These are phyloP conservation scores for Ceratothoa steindachneri DNA, from an alignment of 2,888 invertebrate species.

Conservation along the genomic window DNA sequence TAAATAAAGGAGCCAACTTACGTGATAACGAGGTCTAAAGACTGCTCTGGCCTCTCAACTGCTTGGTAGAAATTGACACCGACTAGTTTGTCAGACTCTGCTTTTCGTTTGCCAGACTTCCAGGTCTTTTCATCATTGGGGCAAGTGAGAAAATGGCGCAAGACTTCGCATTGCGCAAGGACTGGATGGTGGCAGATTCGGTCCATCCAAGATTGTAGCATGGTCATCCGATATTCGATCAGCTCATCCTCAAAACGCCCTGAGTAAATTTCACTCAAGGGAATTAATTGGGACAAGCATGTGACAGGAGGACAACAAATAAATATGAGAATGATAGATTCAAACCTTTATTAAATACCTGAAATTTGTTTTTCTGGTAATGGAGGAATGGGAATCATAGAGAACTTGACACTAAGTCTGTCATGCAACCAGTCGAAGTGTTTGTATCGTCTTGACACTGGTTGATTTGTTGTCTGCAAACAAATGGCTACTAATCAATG, in stretches of 20 bases:
- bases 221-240: slow-evolving; percentile 87
- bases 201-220: slow-evolving; percentile 92
- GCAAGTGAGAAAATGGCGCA: slow-evolving; percentile 94
- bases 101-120: slow-evolving; percentile 92
- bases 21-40: slow-evolving; percentile 59
- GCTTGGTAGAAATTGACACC: slow-evolving; percentile 88
- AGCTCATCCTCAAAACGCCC: slow-evolving; percentile 96
- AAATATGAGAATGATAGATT: too few species aligned
- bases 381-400: slow-evolving; percentile 90
- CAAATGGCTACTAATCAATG: too few species aligned
- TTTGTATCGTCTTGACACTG: slow-evolving; percentile 82
- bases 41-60: slow-evolving; percentile 76
- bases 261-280: too few species aligned
- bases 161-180: slow-evolving; percentile 82
- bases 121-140: slow-evolving; percentile 89
- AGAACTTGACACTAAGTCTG: slow-evolving; percentile 86
- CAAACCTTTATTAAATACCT: slow-evolving; percentile 52
- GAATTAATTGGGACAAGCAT: too few species aligned
- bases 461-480: slow-evolving; percentile 15
- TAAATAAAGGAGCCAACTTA: slow-evolving; percentile 52
- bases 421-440: slow-evolving; percentile 99
- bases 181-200: slow-evolving; percentile 96
- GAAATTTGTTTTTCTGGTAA: slow-evolving; percentile 97
- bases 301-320: too few species aligned
- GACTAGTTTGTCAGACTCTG: slow-evolving; percentile 86